Base-by-base conservation (phyloP, 2,113 vertebrate species). In the Phodopus roborovskii region DNA sequence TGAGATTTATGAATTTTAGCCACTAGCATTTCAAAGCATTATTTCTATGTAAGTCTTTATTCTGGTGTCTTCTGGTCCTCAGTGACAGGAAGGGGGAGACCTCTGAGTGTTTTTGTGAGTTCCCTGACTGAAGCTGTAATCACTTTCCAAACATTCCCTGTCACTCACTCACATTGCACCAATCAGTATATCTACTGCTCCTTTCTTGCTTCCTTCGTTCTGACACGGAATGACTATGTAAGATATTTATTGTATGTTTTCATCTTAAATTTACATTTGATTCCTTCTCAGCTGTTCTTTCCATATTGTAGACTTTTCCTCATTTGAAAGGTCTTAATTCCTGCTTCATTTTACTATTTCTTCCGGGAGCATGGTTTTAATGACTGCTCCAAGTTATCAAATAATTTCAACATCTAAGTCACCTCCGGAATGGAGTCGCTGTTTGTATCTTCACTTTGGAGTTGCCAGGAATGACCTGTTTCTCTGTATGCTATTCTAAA, bases 1-100 rank as follows among this genome's bases (percentile, higher is more conserved):
- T 48, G 78, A 79, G 45, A 79, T 86, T 95, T 81, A 42, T 56
- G 26, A 66, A 62, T 78, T 93, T 88, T 73, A 88, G 33, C 48
- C 45, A 64, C 60, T 66, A 56, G 64, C 17, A 1, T 86, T 78
- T 91, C 45, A 87, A 71, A 33, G 62, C 39, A 2, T 60, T 60
- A 75, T 83, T 33, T 73, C 58, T 64, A 7, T 79, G 36, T 5
- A 68, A 70, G 60, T 81, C 2, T 81, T 81, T 45, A 58, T 82
- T 86, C 74, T 74, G 45, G 26, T 48, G 16, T 7, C 50, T 75
- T 90, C 87, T 74, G 22, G 16, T 66, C 62, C 88, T 77, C 83
- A 88, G n/a, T 78, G 39, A 62, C 3, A 36, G 68, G 33, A 75
- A n/a, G 6, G 85, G 26, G 73, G 74, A 66, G n/a, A n/a, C 1